These are phyloP conservation scores for Sthenelais limicola DNA, from an alignment of 2,888 invertebrate species.

Conservation along the genomic window DNA sequence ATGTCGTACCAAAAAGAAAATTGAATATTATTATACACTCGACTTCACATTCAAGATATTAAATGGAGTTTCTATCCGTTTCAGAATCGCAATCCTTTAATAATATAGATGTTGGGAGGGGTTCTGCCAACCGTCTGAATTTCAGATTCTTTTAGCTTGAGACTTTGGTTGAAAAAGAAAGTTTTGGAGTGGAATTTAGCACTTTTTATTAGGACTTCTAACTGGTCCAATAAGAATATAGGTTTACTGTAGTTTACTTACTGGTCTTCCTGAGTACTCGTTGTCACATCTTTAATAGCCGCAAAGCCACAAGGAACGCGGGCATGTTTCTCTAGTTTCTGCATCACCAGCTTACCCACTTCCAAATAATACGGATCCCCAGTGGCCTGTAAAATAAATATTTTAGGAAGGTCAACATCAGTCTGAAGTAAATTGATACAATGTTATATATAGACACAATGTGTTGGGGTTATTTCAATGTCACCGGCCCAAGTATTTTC, in stretches of 20 bases:
- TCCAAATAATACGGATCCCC: slow-evolving; percentile 95
- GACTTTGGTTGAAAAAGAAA: too few relatives aligned
- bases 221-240: not conserved
- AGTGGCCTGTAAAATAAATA: slow-evolving; percentile 79
- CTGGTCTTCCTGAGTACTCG: slow-evolving; percentile 89
- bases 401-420: too few relatives aligned
- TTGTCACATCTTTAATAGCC: slow-evolving; percentile 95
- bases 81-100: not conserved
- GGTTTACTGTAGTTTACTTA: slow-evolving; percentile 56
- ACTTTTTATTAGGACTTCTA: too few relatives aligned
- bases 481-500: too few relatives aligned
- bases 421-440: not conserved
- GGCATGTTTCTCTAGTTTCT: slow-evolving; percentile 90
- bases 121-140: too few relatives aligned
- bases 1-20: too few relatives aligned
- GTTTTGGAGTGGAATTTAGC: too few relatives aligned
- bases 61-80: not conserved
- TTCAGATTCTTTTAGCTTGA: too few relatives aligned
- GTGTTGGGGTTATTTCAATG: too few relatives aligned
- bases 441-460: too few relatives aligned
- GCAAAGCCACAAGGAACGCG: slow-evolving; percentile 97
- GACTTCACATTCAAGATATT: too few relatives aligned
- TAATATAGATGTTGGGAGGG: not conserved
- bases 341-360: slow-evolving; percentile 90
- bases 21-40: too few relatives aligned